phyloP scores from a whole-genome alignment of 2,113 vertebrate genomes.

The Etheostoma spectabile region DNA sequence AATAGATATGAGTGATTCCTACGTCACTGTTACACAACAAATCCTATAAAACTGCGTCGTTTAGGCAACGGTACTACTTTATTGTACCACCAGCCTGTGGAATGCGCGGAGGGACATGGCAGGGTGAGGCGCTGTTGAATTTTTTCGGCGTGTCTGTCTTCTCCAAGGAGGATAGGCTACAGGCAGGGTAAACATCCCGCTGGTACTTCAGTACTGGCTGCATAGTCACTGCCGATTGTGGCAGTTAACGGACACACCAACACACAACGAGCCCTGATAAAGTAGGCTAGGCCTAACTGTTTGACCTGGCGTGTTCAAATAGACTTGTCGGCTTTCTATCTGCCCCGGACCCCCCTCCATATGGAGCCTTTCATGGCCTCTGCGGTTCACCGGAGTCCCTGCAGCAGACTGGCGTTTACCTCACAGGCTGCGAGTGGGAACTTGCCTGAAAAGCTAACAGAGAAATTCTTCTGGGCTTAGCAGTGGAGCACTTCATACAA shows the following conservation, averaged over 20 bases:
- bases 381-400: slow-evolving; percentile 71
- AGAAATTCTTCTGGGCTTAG: slow-evolving; percentile 84
- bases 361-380: slow-evolving; percentile 60
- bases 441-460: slow-evolving; percentile 81
- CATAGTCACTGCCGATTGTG: slow-evolving; percentile 49
- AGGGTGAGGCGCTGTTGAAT: slow-evolving; percentile 62
- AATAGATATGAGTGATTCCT: neutral
- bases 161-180: slow-evolving; percentile 83
- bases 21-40: neutral
- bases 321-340: slow-evolving; percentile 40
- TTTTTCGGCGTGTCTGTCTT: slow-evolving; percentile 80
- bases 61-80: slow-evolving; percentile 75
- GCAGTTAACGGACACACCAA: slow-evolving; percentile 68
- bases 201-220: slow-evolving; percentile 41
- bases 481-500: slow-evolving; percentile 58
- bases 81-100: slow-evolving; percentile 83
- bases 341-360: slow-evolving; percentile 61
- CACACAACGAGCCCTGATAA: slow-evolving; percentile 48
- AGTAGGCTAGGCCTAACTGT: slow-evolving; percentile 3
- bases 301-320: slow-evolving; percentile 44
- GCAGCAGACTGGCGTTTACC: slow-evolving; percentile 56
- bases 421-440: slow-evolving; percentile 82
- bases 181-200: slow-evolving; percentile 83
- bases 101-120: slow-evolving; percentile 84
- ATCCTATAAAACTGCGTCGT: slow-evolving; percentile 3